Base-by-base conservation (phyloP, 2,888 invertebrate genomes). In the Copidosoma aretas region DNA sequence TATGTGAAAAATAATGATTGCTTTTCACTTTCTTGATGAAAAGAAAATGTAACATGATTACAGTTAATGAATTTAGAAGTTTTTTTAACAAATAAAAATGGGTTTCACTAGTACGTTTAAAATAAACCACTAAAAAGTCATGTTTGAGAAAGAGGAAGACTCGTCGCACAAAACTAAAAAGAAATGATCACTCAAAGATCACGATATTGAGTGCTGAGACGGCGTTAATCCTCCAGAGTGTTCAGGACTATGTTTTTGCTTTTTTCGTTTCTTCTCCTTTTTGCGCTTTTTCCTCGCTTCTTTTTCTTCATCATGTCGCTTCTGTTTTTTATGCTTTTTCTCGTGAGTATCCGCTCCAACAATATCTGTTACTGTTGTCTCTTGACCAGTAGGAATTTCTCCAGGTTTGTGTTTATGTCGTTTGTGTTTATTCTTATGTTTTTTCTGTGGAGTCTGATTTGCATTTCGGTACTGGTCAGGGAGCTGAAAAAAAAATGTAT, bases 391-490 rank as follows among this genome's bases (percentile, higher is more conserved):
- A 53, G 90, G 90, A 54, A 90, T 88, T 68, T 92, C 91, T 19
- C 94, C 93, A 77, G 93, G 93, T 86, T 95, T 95, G 81, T 94
- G 94, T 85, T 94, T 94, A 78, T 95, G 95, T 81, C 95, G 95
- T 88, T 96, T 96, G 83, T 97, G 96, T 84, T 96, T 95, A 81
- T 94, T 96, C 85, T 96, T 96, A 81, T 96, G 96, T 85, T 95
- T 93, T 83, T 94, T 94, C 79, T 93, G 93, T 73, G 96, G 95
- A 73, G 93, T 91, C 78, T 95, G 93, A 86, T 93, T 96, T 79
- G 95, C 91, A 83, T 95, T 93, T 75, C 97, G 90, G 85, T 96
- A 97, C 84, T 97, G 97, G 84, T 97, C 97, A 21, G 97, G 97
- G 75, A 97, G 86, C 88, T 93, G 79, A 21, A 85, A 84, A 72